These are phyloP conservation scores for Nothobranchius kuhntae DNA, from an alignment of 2,113 vertebrate genomes.

Conservation along the genomic window DNA sequence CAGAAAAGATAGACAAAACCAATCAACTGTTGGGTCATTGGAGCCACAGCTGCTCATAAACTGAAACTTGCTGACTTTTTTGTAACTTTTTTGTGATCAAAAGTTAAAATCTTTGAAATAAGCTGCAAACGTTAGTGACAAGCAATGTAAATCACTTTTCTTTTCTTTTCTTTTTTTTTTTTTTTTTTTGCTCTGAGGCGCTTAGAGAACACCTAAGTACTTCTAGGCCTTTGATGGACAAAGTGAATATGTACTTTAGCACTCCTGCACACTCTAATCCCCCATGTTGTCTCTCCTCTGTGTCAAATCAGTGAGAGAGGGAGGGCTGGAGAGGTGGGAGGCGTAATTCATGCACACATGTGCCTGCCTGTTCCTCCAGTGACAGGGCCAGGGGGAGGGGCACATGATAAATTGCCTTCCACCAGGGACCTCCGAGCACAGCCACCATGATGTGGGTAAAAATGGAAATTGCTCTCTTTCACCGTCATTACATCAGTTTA, in stretches of 20 bases:
- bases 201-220: conserved; percentile 22
- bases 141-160: no score
- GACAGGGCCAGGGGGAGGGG: conserved; percentile 81
- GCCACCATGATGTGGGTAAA: conserved; percentile 82
- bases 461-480: conserved; percentile 83
- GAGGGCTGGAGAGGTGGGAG: conserved; percentile 47
- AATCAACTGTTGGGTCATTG: conserved; percentile 2
- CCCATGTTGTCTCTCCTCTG: conserved; percentile 66
- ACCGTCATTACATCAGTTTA: conserved; percentile 84
- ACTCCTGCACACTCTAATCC: conserved; percentile 63
- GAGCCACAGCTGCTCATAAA: conserved; percentile 3
- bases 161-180: background rate
- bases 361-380: conserved; percentile 80
- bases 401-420: conserved; percentile 85
- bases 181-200: background rate
- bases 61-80: conserved; percentile 7
- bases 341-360: conserved; percentile 83
- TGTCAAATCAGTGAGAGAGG: conserved; percentile 50
- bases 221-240: conserved; percentile 57
- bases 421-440: conserved; percentile 79
- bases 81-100: no score
- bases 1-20: no score
- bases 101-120: no score
- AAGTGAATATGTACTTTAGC: conserved; percentile 70
- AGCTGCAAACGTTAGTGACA: no score